phyloP scores from a whole-genome alignment of 2,797 vertebrate species.

The Sebastes hopkinsi region DNA sequence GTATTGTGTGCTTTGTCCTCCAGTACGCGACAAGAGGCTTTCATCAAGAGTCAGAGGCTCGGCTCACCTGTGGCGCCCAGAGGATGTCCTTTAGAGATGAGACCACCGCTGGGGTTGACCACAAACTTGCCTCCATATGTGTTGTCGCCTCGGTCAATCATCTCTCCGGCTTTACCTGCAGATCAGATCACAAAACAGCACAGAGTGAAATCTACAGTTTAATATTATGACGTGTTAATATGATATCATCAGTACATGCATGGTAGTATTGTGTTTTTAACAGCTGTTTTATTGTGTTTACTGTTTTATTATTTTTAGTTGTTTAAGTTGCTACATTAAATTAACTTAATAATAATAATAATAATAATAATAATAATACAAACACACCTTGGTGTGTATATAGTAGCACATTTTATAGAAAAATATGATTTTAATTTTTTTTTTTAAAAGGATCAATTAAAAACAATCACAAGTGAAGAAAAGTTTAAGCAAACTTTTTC shows the following conservation, averaged over 20 bases:
- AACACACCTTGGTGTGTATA: neutral
- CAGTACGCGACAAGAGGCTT: neutral
- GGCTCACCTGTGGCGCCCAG: constrained; percentile 95
- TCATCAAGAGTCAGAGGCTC: neutral
- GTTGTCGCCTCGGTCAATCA: constrained; percentile 96
- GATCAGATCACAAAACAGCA: neutral
- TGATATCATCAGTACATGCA: neutral
- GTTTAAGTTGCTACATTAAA: no score
- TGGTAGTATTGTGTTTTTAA: neutral
- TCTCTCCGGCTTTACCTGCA: constrained; percentile 88
- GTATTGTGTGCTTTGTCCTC: neutral
- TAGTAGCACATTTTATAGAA: neutral
- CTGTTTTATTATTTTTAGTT: no score
- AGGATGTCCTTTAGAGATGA: constrained; percentile 98
- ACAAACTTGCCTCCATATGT: constrained; percentile 98
- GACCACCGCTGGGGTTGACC: constrained; percentile 95
- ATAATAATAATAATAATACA: no score
- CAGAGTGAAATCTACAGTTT: neutral
- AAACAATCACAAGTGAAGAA: neutral
- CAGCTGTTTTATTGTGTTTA: no score
- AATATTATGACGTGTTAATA: neutral
- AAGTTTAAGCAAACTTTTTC: neutral
- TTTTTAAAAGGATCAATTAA: neutral
- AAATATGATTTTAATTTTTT: no score
- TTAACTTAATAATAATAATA: no score